phyloP scores from a whole-genome alignment of 2,113 vertebrate species.

The Lycaon pictus region DNA sequence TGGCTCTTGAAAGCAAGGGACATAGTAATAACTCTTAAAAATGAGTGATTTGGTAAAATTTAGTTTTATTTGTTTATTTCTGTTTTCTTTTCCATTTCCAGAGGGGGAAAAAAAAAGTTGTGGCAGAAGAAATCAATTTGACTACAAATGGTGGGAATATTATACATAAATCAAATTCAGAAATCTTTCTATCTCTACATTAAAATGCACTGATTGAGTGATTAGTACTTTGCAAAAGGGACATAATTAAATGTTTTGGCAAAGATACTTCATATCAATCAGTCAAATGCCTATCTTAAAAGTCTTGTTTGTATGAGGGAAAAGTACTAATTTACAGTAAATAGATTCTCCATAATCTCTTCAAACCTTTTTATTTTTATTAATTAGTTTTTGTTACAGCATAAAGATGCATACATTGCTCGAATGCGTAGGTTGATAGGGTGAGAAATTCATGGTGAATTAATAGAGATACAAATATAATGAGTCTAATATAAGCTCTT shows the following conservation, averaged over 20 bases:
- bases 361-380: background rate
- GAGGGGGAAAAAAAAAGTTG: background rate
- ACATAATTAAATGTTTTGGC: constrained; percentile 35
- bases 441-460: background rate
- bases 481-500: background rate
- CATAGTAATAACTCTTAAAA: background rate
- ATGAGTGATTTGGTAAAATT: background rate
- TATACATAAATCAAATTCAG: constrained; percentile 15
- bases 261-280: background rate
- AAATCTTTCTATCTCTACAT: background rate
- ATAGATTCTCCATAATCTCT: background rate
- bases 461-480: background rate
- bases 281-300: background rate
- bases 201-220: background rate
- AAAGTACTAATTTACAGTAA: constrained; percentile 9
- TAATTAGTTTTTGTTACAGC: background rate
- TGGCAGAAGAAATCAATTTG: constrained; percentile 13
- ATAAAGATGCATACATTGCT: background rate
- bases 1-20: background rate
- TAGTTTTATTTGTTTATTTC: background rate
- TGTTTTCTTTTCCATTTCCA: constrained; percentile 21
- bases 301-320: background rate
- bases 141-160: background rate
- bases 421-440: background rate
- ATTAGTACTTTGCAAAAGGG: background rate